These are phyloP conservation scores for Prosopocoilus inquinatus DNA, from an alignment of 2,888 invertebrate species.

Conservation along the genomic window DNA sequence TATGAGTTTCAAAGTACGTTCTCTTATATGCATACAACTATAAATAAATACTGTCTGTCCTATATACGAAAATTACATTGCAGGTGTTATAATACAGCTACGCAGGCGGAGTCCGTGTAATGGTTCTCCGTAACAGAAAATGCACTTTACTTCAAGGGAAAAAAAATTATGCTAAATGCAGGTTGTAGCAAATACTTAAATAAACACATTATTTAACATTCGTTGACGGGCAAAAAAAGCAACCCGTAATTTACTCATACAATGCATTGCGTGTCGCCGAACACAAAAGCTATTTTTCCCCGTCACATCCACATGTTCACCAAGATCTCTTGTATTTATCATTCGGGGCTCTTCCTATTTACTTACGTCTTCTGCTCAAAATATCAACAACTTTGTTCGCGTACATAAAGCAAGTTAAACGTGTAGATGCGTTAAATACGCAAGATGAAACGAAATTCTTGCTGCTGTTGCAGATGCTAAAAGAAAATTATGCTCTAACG, in stretches of 20 bases:
- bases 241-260: neutral
- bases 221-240: neutral
- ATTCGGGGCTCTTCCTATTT: neutral
- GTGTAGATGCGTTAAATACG: too few species aligned
- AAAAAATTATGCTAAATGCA: constrained; percentile 4
- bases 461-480: too few species aligned
- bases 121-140: neutral
- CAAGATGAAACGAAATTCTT: too few species aligned
- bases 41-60: neutral
- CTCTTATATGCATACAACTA: too few species aligned
- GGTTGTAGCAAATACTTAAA: constrained; percentile 1
- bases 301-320: neutral
- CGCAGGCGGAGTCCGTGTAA: neutral
- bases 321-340: neutral
- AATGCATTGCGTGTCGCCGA: constrained; percentile 1
- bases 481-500: too few species aligned
- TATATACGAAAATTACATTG: neutral
- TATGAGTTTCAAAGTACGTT: too few species aligned
- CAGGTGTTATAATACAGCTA: neutral
- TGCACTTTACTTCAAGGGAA: neutral
- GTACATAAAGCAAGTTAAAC: too few species aligned
- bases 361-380: too few species aligned
- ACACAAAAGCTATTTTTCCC: neutral
- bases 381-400: too few species aligned
- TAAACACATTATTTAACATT: constrained; percentile 2